Evolutionary conservation across 1,140 invertebrate genomes (phyloP), one percentile per base, ranked within the genome.

Genomic region (Ostrea edulis): DNA sequence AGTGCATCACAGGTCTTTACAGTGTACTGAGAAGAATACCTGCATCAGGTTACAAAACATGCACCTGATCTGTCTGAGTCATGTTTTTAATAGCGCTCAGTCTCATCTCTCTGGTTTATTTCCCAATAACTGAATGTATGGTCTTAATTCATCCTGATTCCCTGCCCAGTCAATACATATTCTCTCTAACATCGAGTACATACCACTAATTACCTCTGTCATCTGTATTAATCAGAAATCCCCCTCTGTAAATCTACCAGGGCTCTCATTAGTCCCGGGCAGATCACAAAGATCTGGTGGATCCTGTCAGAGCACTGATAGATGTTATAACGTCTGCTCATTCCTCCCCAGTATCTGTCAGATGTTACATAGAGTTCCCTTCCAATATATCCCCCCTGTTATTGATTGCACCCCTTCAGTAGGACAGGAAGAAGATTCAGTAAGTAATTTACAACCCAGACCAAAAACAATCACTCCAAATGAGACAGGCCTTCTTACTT

Each of bases 161-260:
- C 22, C 25, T 71, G 65, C 22, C 65, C 65, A 71, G 22, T 12
- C 65, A 29, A 20, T 68, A 22, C 17, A 22, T 12, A 71, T 71
- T 8, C 22, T n/a, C 20, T 9, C 22, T 22, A 29, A 25, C 22
- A 71, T 4, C 20, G 12, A 25, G 65, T 29, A 71, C 25, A 71
- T 71, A 71, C 22, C 22, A n/a, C 65, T 71, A 71, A 71, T 71
- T 71, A 71, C 65, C 25, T 22, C 65, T 29, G 65, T 71, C 65
- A 22, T 71, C 22, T 22, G 11, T 4, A 71, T 71, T 71, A 71
- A 71, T 71, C 65, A 71, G 65, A 25, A 71, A 12, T 20, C 65
- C 22, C 65, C 65, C 65, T 71, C 22, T 71, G 65, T 29, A 25
- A 71, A 71, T 71, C 22, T 71, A 71, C 22, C 25, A 22, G 25